phyloP scores from a whole-genome alignment of 2,888 invertebrate species.

The Lasioglossum leucozonium region DNA sequence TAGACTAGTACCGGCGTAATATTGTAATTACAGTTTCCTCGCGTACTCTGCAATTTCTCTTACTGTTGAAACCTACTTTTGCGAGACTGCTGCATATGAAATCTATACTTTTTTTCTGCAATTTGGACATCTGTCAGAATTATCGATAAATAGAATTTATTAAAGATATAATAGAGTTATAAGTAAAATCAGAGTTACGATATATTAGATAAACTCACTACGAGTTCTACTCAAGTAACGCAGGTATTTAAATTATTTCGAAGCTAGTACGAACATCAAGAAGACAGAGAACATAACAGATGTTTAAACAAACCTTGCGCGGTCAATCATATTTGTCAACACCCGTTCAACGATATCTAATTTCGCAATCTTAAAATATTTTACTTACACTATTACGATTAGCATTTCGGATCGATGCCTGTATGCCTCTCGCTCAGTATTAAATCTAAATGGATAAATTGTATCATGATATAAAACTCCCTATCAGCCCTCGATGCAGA shows the following conservation, averaged over 20 bases:
- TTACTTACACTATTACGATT: background rate
- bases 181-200: background rate
- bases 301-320: background rate
- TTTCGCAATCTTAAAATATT: background rate
- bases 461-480: conserved; percentile 9
- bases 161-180: background rate
- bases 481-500: background rate
- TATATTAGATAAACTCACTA: background rate
- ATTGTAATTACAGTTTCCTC: background rate
- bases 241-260: background rate
- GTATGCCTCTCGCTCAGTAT: background rate
- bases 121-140: background rate
- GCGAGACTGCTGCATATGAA: conserved; percentile 2
- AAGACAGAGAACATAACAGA: background rate
- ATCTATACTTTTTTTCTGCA: too few species aligned
- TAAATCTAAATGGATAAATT: background rate
- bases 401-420: background rate
- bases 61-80: background rate
- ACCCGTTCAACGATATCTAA: background rate
- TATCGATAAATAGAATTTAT: background rate
- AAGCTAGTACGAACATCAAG: background rate
- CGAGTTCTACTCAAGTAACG: background rate
- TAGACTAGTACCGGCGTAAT: background rate
- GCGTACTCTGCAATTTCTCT: background rate
- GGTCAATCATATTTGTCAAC: background rate